Conservation (phyloP, 1,140 invertebrate genomes). For the Aphaenogaster floridana region DNA sequence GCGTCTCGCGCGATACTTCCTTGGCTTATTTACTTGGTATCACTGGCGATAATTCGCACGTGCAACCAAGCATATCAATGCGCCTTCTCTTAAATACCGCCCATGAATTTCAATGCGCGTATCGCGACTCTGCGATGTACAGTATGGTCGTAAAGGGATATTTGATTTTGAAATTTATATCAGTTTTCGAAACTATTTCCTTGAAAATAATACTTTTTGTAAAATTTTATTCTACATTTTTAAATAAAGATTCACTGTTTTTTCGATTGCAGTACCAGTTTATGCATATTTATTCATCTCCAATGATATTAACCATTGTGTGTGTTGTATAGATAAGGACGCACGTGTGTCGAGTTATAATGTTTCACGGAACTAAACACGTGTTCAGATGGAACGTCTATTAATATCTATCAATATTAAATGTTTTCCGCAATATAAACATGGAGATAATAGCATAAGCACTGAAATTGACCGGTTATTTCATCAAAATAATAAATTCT, state of each 20-base stretch:
- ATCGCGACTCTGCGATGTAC: background rate
- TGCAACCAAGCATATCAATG: conserved; percentile 67
- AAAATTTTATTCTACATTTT: background rate
- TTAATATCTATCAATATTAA: background rate
- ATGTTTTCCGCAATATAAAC: background rate
- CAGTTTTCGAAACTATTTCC: background rate
- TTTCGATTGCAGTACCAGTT: background rate
- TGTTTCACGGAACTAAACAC: background rate
- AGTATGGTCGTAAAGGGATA: background rate
- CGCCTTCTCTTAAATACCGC: conserved; percentile 50
- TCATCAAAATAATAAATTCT: background rate
- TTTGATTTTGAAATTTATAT: background rate
- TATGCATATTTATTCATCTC: background rate
- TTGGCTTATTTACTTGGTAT: conserved; percentile 33
- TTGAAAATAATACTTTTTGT: background rate
- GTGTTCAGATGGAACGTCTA: background rate
- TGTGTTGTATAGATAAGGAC: background rate
- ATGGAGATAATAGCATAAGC: background rate
- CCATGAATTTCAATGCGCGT: conserved; percentile 27
- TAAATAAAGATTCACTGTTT: background rate
- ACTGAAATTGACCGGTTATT: background rate
- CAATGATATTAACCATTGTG: background rate
- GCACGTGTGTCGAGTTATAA: background rate
- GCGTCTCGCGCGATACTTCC: background rate
- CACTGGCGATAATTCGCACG: conserved; percentile 55